phyloP scores from a whole-genome alignment of 1,140 invertebrate genomes.

The Antheraea mylitta region DNA sequence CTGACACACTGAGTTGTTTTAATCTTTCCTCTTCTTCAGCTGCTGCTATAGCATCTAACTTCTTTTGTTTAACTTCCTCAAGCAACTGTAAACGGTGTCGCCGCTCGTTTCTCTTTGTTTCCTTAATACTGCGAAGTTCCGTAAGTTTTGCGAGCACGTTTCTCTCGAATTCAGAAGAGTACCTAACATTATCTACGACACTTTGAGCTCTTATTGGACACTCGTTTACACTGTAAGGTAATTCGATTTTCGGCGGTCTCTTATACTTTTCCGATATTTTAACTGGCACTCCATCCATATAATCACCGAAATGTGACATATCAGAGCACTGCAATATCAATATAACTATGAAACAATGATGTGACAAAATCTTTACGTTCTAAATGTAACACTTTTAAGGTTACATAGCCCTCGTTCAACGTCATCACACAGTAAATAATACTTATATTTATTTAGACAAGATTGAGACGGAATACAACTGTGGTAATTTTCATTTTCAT shows the following conservation, averaged over 20 bases:
- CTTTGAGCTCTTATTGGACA: conserved; percentile 80
- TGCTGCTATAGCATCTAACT: conserved; percentile 62
- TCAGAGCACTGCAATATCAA: conserved; percentile 44
- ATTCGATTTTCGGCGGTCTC: conserved; percentile 85
- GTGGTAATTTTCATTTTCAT: neutral
- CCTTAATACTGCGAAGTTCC: conserved; percentile 83
- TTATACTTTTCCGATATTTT: conserved; percentile 93
- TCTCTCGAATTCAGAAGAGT: conserved; percentile 86
- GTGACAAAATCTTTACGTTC: conserved; percentile 67
- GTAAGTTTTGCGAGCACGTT: conserved; percentile 84
- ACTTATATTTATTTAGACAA: conserved; percentile 14
- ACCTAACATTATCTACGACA: conserved; percentile 75
- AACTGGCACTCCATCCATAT: conserved; percentile 90
- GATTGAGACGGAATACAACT: neutral
- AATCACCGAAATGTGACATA: conserved; percentile 77
- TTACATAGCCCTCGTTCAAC: conserved; percentile 68
- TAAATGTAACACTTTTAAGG: conserved; percentile 62
- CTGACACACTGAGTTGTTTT: conserved; percentile 78
- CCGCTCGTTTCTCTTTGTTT: conserved; percentile 80
- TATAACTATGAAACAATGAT: conserved; percentile 60
- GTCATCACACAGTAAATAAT: conserved; percentile 56
- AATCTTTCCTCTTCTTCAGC: conserved; percentile 76
- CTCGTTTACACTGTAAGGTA: conserved; percentile 84
- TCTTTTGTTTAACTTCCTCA: conserved; percentile 76
- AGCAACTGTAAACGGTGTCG: conserved; percentile 79